Conservation (phyloP, 2,888 invertebrate genomes). For the Omphaloscelis lunosa region DNA sequence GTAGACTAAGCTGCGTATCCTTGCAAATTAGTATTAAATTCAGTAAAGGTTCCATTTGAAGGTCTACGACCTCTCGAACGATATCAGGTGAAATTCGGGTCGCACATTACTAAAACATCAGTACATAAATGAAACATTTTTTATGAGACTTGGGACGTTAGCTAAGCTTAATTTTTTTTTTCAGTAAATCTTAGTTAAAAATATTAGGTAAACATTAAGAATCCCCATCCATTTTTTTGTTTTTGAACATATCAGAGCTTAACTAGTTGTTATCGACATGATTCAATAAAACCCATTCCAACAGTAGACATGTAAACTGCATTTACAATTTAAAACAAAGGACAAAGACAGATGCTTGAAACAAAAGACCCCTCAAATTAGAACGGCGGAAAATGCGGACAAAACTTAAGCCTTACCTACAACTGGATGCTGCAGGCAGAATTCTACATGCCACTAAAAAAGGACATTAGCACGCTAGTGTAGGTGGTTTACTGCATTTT, state of each 20-base stretch:
- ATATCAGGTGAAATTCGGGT: conserved; percentile 16
- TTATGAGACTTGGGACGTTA: not conserved
- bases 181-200: no score
- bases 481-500: conserved; percentile 72
- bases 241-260: no score
- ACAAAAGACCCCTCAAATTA: conserved; percentile 12
- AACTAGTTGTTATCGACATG: no score
- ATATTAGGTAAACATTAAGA: no score
- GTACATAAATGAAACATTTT: not conserved
- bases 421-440: conserved; percentile 34
- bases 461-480: conserved; percentile 72
- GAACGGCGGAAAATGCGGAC: conserved; percentile 13
- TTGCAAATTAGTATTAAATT: conserved; percentile 58
- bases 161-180: no score
- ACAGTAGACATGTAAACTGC: not conserved
- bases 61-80: conserved; percentile 23
- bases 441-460: conserved; percentile 67
- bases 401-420: conserved; percentile 23
- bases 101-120: conserved; percentile 22
- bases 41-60: conserved; percentile 46
- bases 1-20: conserved; percentile 46
- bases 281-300: not conserved
- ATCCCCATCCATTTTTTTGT: no score
- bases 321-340: not conserved
- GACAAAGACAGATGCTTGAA: conserved; percentile 4